phyloP scores from a whole-genome alignment of 2,888 invertebrate genomes.

The Rambutsinella grinnellia region DNA sequence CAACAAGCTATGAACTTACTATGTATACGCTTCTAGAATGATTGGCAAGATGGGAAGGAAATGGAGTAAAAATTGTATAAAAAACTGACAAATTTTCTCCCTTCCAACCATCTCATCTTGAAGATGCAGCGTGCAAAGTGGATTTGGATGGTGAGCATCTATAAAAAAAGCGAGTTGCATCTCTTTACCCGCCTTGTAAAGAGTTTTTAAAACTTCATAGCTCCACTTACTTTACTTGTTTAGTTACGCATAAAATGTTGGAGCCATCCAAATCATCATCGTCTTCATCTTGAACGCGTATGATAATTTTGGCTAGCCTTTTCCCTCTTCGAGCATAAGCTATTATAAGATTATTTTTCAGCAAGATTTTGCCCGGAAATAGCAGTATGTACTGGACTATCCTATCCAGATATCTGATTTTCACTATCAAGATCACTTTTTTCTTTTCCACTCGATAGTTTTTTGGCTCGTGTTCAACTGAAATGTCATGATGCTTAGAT shows the following conservation, averaged over 20 bases:
- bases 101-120: not conserved
- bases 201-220: too few relatives aligned
- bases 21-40: too few relatives aligned
- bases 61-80: not conserved
- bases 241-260: slow-evolving; percentile 44
- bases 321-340: too few relatives aligned
- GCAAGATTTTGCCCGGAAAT: slow-evolving; percentile 50
- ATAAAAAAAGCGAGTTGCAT: too few relatives aligned
- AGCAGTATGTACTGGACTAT: not conserved
- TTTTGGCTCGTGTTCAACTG: slow-evolving; percentile 55
- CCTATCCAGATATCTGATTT: slow-evolving; percentile 50
- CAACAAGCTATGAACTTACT: not conserved
- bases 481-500: slow-evolving; percentile 41
- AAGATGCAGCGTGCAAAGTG: too few relatives aligned
- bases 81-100: slow-evolving; percentile 35
- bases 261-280: slow-evolving; percentile 37
- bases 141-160: too few relatives aligned
- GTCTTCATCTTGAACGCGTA: slow-evolving; percentile 19
- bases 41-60: not conserved
- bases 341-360: too few relatives aligned
- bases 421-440: slow-evolving; percentile 46
- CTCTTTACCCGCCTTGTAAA: too few relatives aligned
- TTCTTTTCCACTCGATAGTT: slow-evolving; percentile 28
- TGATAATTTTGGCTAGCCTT: too few relatives aligned
- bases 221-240: too few relatives aligned